Conservation (phyloP, 2,888 invertebrate genomes). For the Xylocampa areola region DNA sequence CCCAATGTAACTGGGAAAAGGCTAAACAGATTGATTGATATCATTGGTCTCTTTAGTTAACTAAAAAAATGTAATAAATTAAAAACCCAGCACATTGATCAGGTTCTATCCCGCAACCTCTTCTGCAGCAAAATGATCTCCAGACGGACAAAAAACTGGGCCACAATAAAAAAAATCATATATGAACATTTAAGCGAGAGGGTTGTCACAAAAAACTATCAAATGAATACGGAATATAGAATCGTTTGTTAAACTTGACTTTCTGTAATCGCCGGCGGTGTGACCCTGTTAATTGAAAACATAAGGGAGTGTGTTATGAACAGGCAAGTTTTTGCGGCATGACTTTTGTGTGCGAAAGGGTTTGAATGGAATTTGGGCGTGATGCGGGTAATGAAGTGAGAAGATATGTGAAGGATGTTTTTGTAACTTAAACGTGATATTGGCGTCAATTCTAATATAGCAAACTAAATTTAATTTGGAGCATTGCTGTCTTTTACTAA, state of each 20-base stretch:
- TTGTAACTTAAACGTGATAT: too few species aligned
- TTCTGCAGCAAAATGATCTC: too few species aligned
- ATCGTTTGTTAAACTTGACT: conserved; percentile 56
- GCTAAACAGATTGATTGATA: too few species aligned
- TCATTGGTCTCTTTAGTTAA: too few species aligned
- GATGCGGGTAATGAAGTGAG: not conserved
- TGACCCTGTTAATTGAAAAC: conserved; percentile 35
- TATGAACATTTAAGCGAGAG: conserved; percentile 40
- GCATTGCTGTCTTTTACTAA: too few species aligned
- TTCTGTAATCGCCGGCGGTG: conserved; percentile 24
- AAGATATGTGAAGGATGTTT: not conserved
- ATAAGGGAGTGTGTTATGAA: conserved; percentile 6
- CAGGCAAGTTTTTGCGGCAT: not conserved
- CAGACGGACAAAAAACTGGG: too few species aligned
- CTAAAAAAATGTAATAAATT: too few species aligned
- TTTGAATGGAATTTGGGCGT: not conserved
- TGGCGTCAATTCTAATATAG: too few species aligned
- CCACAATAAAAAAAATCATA: conserved; percentile 8
- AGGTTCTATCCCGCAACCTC: too few species aligned
- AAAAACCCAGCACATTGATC: too few species aligned
- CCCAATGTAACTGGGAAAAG: too few species aligned
- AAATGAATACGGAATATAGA: conserved; percentile 66
- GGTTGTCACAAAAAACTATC: conserved; percentile 61
- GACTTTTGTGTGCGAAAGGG: not conserved
- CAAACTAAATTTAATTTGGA: too few species aligned